Base-by-base conservation (phyloP, 2,888 invertebrate species). In the Sceliomorpha sp. region DNA sequence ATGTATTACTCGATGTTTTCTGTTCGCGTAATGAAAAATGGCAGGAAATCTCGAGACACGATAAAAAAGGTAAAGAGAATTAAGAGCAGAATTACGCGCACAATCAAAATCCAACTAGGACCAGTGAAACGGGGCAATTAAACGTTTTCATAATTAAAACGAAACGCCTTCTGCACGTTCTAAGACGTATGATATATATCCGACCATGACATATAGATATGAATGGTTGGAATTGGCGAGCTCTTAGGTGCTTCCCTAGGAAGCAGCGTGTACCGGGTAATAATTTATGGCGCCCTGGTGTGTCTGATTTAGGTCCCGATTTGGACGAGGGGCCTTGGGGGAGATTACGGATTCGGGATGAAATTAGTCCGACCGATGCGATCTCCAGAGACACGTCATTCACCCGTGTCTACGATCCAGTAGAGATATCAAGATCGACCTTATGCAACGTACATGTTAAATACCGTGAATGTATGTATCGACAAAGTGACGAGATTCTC, bases 281-380 rank as follows among this genome's bases (percentile, higher is more conserved):
- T 81, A 80, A 81, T 80, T 80, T 79, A 79, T 73, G 69, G 72
- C 63, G 59, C 70, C 62, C 72, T 44, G 72, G 71, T 67, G 71
- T 66, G 73, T 51, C 73, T 77, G 80, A 81, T 79, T 81, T 78
- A 76, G 77, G 74, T 76, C 67, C 71, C 70, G 78, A 79, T 78
- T 75, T 66, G 64, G 63, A 34, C 45, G 42, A 71, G 50, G 58
- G 48, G 20, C 48, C 44, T 56, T 50, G 40, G 58, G 71, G 69
- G 72, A 59, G 55, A 62, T 29, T 56, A 39, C 48, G 13, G 24
- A 17, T 40, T 27, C 26, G 55, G 42, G 63, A 69, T 63, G 47
- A 63, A 67, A 70, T 64, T 70, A 72, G 62, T 39, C 50, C 36
- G 34, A 4, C 40, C 64, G 73, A 73, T 72, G 76, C 66, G 72